phyloP scores from a whole-genome alignment of 2,888 invertebrate genomes.

The Epistrophe eligans region DNA sequence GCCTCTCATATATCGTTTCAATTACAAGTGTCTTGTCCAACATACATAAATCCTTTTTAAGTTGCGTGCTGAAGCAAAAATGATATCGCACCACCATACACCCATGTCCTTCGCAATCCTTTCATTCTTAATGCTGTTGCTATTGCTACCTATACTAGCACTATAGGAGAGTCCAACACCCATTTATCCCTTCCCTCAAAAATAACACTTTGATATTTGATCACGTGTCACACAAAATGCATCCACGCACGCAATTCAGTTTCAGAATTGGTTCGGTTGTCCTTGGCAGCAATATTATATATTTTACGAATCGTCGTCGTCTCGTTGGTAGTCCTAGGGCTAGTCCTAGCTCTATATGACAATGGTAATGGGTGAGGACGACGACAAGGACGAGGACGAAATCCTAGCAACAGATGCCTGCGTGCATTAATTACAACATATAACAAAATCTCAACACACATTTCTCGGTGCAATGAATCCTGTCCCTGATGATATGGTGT shows the following conservation, averaged over 20 bases:
- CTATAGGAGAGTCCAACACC: background rate
- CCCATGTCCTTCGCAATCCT: slow-evolving; percentile 46
- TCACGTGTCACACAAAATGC: slow-evolving; percentile 72
- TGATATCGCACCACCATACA: slow-evolving; percentile 37
- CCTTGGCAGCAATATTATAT: slow-evolving; percentile 66
- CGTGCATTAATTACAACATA: slow-evolving; percentile 69
- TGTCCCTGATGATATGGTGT: slow-evolving; percentile 12
- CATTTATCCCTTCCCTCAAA: background rate
- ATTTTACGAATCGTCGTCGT: slow-evolving; percentile 6
- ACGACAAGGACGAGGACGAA: background rate
- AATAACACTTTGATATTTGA: slow-evolving; percentile 74
- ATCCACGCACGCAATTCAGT: slow-evolving; percentile 52
- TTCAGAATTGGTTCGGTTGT: slow-evolving; percentile 56
- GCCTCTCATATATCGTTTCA: slow-evolving; percentile 51
- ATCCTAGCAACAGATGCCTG: slow-evolving; percentile 76
- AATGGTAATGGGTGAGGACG: background rate
- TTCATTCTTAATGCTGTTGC: slow-evolving; percentile 26
- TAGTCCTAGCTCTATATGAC: background rate
- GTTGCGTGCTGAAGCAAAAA: slow-evolving; percentile 69
- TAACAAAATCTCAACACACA: slow-evolving; percentile 52
- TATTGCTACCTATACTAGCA: background rate
- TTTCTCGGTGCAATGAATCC: slow-evolving; percentile 59
- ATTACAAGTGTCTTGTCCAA: slow-evolving; percentile 69
- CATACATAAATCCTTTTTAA: slow-evolving; percentile 63
- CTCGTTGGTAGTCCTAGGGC: background rate